phyloP scores from a whole-genome alignment of 2,888 invertebrate species.

The Hirtodrosophila alboralis region DNA sequence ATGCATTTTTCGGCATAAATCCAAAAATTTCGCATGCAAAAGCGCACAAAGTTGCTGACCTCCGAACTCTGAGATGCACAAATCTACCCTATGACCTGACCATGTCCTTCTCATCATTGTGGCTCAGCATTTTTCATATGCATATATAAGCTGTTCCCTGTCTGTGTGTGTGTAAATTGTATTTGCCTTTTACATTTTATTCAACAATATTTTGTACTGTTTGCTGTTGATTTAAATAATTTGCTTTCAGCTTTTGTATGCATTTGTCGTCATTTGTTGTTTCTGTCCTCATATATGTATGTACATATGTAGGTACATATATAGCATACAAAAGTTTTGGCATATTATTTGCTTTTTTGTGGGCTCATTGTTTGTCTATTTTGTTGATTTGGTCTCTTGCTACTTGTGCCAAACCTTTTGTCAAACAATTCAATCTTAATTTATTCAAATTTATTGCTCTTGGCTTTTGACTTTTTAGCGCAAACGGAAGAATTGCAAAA shows the following conservation, averaged over 20 bases:
- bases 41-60: slow-evolving; percentile 61
- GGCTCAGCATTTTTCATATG: slow-evolving; percentile 43
- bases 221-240: slow-evolving; percentile 73
- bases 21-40: slow-evolving; percentile 74
- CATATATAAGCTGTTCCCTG: slow-evolving; percentile 19
- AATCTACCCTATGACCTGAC: slow-evolving; percentile 14
- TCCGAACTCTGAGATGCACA: slow-evolving; percentile 42
- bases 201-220: slow-evolving; percentile 58
- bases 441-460: slow-evolving; percentile 69
- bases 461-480: slow-evolving; percentile 24
- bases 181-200: slow-evolving; percentile 72
- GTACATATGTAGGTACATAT: too few species aligned
- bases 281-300: slow-evolving; percentile 1
- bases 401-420: background rate
- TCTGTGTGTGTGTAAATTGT: slow-evolving; percentile 44
- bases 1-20: slow-evolving; percentile 78
- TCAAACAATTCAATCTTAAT: slow-evolving; percentile 63
- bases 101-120: slow-evolving; percentile 28
- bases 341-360: slow-evolving; percentile 55
- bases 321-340: slow-evolving; percentile 35
- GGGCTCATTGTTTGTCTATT: slow-evolving; percentile 39
- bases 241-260: slow-evolving; percentile 42
- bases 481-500: slow-evolving; percentile 23
- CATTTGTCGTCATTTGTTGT: slow-evolving; percentile 18
- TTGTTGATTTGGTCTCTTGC: slow-evolving; percentile 29